Evolutionary conservation across 2,113 vertebrate genomes (phyloP).

Genomic region (Anolis carolinensis): DNA sequence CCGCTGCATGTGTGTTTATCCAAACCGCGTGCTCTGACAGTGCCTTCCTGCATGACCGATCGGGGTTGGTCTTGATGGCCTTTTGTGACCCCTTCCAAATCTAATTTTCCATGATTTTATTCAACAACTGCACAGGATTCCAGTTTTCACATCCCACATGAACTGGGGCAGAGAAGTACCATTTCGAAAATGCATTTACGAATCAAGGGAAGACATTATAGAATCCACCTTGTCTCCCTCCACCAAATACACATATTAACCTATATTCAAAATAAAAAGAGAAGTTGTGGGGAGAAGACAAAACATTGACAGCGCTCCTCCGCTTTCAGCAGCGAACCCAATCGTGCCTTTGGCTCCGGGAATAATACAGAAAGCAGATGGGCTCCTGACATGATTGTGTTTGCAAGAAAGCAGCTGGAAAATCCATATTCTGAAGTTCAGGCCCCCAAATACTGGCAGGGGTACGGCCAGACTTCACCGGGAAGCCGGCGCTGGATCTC

Average conservation of each 20-base stretch:
- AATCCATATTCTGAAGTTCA: neutral
- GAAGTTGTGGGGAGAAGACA: neutral
- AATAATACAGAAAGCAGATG: neutral
- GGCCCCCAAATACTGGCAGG: neutral
- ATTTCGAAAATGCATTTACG: neutral
- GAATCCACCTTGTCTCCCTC: no score
- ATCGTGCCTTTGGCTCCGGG: neutral
- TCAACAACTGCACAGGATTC: neutral
- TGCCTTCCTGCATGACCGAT: no score
- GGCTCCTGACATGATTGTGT: neutral
- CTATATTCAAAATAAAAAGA: neutral
- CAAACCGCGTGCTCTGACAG: no score
- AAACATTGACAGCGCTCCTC: neutral
- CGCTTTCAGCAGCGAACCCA: neutral
- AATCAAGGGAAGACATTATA: no score
- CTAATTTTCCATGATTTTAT: neutral
- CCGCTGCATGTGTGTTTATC: no score
- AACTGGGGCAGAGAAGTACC: no score
- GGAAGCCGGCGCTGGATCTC: neutral
- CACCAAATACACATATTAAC: no score
- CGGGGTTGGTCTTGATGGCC: no score
- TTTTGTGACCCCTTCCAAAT: no score
- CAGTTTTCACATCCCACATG: neutral
- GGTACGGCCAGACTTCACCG: neutral
- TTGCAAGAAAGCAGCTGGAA: conserved; percentile 6